These are phyloP conservation scores for Abrostola tripartita DNA, from an alignment of 2,888 invertebrate genomes.

Conservation along the genomic window DNA sequence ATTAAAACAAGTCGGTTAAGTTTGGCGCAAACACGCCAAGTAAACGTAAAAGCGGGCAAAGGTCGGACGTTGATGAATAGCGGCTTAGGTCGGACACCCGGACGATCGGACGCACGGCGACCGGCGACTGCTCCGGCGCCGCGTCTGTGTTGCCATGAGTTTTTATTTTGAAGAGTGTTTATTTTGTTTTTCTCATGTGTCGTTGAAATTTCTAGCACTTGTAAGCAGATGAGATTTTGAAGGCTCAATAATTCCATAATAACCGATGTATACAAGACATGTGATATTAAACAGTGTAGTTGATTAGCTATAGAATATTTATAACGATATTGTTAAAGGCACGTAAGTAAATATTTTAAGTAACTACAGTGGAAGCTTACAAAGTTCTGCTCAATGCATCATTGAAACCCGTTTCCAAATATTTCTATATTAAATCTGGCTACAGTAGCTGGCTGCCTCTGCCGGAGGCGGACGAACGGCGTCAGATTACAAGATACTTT, in stretches of 20 bases:
- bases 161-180: slow-evolving; percentile 7
- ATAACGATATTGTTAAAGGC: no score
- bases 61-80: slow-evolving; percentile 75
- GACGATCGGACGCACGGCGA: slow-evolving; percentile 14
- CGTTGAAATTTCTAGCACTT: not conserved
- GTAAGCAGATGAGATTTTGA: not conserved
- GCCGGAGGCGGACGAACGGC: slow-evolving; percentile 10
- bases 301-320: no score
- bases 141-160: slow-evolving; percentile 16
- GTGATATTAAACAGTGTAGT: no score
- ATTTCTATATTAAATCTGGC: slow-evolving; percentile 15
- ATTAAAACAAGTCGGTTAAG: slow-evolving; percentile 63
- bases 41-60: slow-evolving; percentile 59
- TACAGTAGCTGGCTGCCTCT: slow-evolving; percentile 1
- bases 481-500: slow-evolving; percentile 38
- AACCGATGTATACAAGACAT: no score
- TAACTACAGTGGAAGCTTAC: not conserved
- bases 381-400: slow-evolving; percentile 6
- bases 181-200: slow-evolving; percentile 17
- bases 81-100: slow-evolving; percentile 35
- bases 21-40: slow-evolving; percentile 59
- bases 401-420: slow-evolving; percentile 15
- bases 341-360: not conserved
- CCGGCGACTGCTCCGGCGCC: slow-evolving; percentile 12
- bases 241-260: no score